phyloP scores from a whole-genome alignment of 2,888 invertebrate species.

The Euspilapteryx auroguttella region DNA sequence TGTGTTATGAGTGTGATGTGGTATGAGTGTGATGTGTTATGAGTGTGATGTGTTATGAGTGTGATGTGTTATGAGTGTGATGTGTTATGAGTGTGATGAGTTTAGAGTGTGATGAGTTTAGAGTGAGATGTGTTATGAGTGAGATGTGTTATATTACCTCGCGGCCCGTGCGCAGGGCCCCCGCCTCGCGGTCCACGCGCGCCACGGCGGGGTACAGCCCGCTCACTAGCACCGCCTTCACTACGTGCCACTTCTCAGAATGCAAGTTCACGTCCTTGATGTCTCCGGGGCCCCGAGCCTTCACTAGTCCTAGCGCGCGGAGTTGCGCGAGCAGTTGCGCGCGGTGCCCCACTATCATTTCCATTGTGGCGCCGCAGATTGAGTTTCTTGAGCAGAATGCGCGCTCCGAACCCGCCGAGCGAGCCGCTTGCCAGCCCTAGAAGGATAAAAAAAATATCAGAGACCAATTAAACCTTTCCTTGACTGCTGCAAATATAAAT shows the following conservation, averaged over 20 bases:
- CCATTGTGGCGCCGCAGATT: conserved; percentile 82
- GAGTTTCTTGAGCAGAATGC: conserved; percentile 76
- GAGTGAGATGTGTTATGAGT: too few relatives aligned
- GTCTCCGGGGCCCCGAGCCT: conserved; percentile 62
- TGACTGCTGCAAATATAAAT: too few relatives aligned
- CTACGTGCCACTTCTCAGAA: conserved; percentile 85
- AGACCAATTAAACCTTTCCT: too few relatives aligned
- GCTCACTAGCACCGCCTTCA: conserved; percentile 86
- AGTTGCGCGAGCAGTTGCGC: conserved; percentile 82
- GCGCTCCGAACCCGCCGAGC: conserved; percentile 64
- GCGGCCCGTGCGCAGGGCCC: conserved; percentile 65
- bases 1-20: too few relatives aligned
- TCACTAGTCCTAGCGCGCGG: conserved; percentile 73
- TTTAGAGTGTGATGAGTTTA: too few relatives aligned
- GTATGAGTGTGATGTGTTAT: too few relatives aligned
- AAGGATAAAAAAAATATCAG: too few relatives aligned
- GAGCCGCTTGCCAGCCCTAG: conserved; percentile 66
- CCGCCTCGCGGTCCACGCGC: conserved; percentile 66
- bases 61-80: too few relatives aligned
- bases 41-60: too few relatives aligned
- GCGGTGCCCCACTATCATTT: conserved; percentile 84
- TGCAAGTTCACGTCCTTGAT: conserved; percentile 81
- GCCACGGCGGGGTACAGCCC: conserved; percentile 91
- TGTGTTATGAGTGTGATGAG: too few relatives aligned
- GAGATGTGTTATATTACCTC: too few relatives aligned